Evolutionary conservation across 1,140 invertebrate species (phyloP), one percentile per base, ranked within the genome.

Genomic region (Pemphigus obesinymphae): DNA sequence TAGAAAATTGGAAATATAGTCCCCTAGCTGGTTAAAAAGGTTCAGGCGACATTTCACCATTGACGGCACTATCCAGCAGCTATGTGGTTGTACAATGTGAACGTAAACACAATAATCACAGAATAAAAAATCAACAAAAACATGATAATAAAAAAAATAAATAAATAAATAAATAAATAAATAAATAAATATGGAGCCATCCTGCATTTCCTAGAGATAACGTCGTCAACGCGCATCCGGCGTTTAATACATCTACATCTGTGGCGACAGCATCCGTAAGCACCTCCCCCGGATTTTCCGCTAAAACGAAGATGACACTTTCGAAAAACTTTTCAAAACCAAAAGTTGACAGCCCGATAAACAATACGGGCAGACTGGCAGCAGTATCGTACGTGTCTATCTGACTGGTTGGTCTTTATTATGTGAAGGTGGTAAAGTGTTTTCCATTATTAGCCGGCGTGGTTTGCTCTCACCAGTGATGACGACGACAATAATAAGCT

Each of bases 331-430:
- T 80, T 80, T 63, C 55, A 80, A 80, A 80, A 80, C 76, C 76
- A 45, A 80, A 80, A 80, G 76, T 80, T 80, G 76, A 80, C 76
- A 63, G 76, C 23, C 76, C 76, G 76, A 80, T 80, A 80, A 80
- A 80, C 76, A 80, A 80, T 80, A 29, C 40, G 29, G 10, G 61
- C 31, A 31, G 48, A 53, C 34, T 17, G 37, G 34, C 23, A 70
- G n/a, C n/a, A 13, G 26, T 80, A 80, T 80, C 76, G 76, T 63
- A 31, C 76, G 76, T 80, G 76, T 80, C 76, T 80, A 80, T 80
- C 76, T 80, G 55, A 63, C 53, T 63, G 76, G 37, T 37, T n/a
- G 53, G 76, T 45, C 7, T 53, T 58, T 40, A 34, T 48, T 26
- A 70, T 63, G 20, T 34, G 29, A 20, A 80, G 76, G 37, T 82